A percentile compares a stretch with the other conserved stretches of the same genome.
Evolutionary conservation across 1,140 invertebrate genomes (phyloP).

Genomic region (Macrocentrus cingulum): DNA sequence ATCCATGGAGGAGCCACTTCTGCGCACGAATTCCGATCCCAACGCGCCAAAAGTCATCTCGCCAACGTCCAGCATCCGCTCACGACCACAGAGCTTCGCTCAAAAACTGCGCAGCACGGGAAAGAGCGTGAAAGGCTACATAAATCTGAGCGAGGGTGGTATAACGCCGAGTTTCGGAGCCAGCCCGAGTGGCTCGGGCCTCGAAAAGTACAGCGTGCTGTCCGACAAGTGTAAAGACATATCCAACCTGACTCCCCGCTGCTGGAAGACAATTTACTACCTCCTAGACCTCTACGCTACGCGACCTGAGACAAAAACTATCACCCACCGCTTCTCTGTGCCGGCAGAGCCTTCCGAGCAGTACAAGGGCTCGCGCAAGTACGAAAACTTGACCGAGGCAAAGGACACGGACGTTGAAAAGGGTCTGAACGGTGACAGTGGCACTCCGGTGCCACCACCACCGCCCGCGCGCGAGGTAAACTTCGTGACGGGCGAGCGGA

Average conservation of each 20-base stretch:
- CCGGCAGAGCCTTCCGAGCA: conserved; percentile 50
- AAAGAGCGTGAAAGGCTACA: conserved; percentile 79
- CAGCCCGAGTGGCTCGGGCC: conserved; percentile 62
- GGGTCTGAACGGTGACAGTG: conserved; percentile 48
- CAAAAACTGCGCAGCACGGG: conserved; percentile 82
- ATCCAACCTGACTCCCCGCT: conserved; percentile 70
- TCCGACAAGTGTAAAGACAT: conserved; percentile 57
- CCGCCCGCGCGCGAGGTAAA: conserved; percentile 45
- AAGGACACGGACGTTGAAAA: conserved; percentile 57
- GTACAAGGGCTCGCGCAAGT: conserved; percentile 45
- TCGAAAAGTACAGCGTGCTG: conserved; percentile 61
- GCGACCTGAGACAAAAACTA: conserved; percentile 91
- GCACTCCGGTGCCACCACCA: conserved; percentile 59
- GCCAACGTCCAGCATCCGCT: conserved; percentile 67
- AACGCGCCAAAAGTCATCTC: conserved; percentile 57
- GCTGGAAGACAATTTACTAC: conserved; percentile 94
- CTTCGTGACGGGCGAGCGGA: conserved; percentile 58
- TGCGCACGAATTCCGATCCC: conserved; percentile 51
- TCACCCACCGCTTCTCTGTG: conserved; percentile 64
- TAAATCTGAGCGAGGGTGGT: conserved; percentile 69
- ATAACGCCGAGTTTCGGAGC: conserved; percentile 71
- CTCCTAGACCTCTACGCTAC: conserved; percentile 90
- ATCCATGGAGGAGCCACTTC: conserved; percentile 56
- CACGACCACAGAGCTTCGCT: conserved; percentile 82
- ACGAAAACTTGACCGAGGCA: conserved; percentile 43